Evolutionary conservation across 1,140 invertebrate genomes (phyloP).

Genomic region (Bombus huntii): DNA sequence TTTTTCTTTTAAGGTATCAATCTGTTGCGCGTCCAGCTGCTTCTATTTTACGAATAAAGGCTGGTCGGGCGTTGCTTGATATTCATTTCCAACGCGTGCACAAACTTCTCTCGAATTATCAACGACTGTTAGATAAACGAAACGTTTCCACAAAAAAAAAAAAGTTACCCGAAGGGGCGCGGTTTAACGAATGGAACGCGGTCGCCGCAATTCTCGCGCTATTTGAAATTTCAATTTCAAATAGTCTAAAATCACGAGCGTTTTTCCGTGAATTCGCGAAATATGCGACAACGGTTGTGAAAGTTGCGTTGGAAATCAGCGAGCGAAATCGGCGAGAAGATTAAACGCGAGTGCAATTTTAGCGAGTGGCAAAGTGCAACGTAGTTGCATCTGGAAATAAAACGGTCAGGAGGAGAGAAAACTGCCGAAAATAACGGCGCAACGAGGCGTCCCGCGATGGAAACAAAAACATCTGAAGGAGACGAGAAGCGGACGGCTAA

Average conservation of each 20-base stretch:
- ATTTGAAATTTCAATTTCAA: background rate
- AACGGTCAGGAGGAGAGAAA: constrained; percentile 33
- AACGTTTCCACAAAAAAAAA: background rate
- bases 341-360: constrained; percentile 10
- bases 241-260: background rate
- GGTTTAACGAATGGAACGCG: background rate
- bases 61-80: background rate
- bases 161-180: background rate
- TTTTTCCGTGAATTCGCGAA: background rate
- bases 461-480: constrained; percentile 46
- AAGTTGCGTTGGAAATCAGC: background rate
- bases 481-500: background rate
- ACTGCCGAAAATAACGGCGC: constrained; percentile 55
- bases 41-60: background rate
- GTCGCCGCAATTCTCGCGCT: background rate
- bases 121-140: background rate
- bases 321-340: background rate
- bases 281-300: background rate
- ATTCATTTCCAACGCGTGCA: constrained; percentile 10
- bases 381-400: constrained; percentile 44
- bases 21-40: no score
- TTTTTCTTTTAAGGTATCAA: no score
- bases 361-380: constrained; percentile 11
- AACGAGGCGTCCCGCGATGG: constrained; percentile 28
- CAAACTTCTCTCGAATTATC: background rate